A percentile compares a stretch with the other conserved stretches of the same genome.
Evolutionary conservation across 2,113 vertebrate species (phyloP).

Genomic region (Xenopus laevis): DNA sequence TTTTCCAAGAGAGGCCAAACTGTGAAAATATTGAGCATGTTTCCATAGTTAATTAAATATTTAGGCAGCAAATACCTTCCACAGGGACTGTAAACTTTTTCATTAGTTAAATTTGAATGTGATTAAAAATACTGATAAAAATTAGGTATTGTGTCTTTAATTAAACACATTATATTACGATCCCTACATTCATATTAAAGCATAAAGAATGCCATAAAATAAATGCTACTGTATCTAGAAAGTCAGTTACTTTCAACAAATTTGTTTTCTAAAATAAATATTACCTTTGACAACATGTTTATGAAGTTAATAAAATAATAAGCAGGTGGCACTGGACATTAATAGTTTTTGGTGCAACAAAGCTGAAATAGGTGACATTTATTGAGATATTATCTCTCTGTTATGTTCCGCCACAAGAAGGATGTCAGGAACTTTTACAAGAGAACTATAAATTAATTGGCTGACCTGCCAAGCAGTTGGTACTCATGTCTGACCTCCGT

Average conservation of each 20-base stretch:
- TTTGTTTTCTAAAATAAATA: not conserved
- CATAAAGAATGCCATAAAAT: not conserved
- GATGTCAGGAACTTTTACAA: constrained; percentile 42
- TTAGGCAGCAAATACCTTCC: too few species aligned
- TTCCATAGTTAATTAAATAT: too few species aligned
- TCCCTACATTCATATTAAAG: not conserved
- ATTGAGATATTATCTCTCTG: constrained; percentile 44
- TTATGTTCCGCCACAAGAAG: constrained; percentile 38
- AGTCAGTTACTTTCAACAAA: not conserved
- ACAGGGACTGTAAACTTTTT: too few species aligned
- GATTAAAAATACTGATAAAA: too few species aligned
- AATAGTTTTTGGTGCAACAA: constrained; percentile 26
- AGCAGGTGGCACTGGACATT: constrained; percentile 18
- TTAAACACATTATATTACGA: not conserved
- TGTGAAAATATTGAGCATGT: too few species aligned
- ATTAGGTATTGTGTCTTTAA: not conserved
- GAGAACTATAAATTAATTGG: constrained; percentile 44
- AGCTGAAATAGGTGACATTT: constrained; percentile 41
- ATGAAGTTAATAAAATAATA: constrained; percentile 27
- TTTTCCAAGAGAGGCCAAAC: too few species aligned
- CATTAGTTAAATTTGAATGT: too few species aligned
- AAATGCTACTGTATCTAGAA: too few species aligned
- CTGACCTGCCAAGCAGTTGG: constrained; percentile 32
- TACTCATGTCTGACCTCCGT: constrained; percentile 33
- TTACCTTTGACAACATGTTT: not conserved